phyloP scores from a whole-genome alignment of 1,140 invertebrate genomes.

The Bombus sylvicola region DNA sequence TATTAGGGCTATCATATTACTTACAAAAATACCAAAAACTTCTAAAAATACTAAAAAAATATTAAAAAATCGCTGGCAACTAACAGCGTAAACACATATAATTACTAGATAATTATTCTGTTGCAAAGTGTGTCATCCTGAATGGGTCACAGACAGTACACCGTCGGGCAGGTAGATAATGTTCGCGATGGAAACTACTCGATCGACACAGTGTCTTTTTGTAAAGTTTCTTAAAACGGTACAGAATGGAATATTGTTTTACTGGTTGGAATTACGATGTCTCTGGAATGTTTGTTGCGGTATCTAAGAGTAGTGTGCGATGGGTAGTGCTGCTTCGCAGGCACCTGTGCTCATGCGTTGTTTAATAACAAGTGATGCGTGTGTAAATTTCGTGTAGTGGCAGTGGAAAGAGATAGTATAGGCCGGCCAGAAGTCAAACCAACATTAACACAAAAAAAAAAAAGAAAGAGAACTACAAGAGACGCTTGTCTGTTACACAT shows the following conservation, averaged over 20 bases:
- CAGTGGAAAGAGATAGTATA: conserved; percentile 33
- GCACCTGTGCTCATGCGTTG: conserved; percentile 42
- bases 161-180: not conserved
- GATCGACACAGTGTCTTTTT: not conserved
- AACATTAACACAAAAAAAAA: conserved; percentile 55
- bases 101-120: not conserved
- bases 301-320: conserved; percentile 20
- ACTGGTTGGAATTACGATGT: conserved; percentile 31
- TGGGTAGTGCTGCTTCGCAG: conserved; percentile 18
- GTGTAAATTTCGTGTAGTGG: conserved; percentile 46
- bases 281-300: conserved; percentile 36
- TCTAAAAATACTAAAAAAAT: too few species aligned
- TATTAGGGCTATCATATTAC: not conserved
- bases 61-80: not conserved
- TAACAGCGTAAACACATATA: not conserved
- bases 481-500: conserved; percentile 52
- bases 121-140: conserved; percentile 2
- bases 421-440: conserved; percentile 71
- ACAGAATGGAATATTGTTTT: not conserved
- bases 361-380: conserved; percentile 33
- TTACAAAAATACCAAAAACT: not conserved
- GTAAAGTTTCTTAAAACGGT: not conserved
- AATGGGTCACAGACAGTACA: not conserved
- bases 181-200: not conserved
- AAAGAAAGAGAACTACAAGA: not conserved